A percentile compares a stretch with the other conserved stretches of the same genome.
These are phyloP conservation scores for Knipowitschia caucasica DNA, from an alignment of 2,797 vertebrate genomes.

Conservation along the genomic window DNA sequence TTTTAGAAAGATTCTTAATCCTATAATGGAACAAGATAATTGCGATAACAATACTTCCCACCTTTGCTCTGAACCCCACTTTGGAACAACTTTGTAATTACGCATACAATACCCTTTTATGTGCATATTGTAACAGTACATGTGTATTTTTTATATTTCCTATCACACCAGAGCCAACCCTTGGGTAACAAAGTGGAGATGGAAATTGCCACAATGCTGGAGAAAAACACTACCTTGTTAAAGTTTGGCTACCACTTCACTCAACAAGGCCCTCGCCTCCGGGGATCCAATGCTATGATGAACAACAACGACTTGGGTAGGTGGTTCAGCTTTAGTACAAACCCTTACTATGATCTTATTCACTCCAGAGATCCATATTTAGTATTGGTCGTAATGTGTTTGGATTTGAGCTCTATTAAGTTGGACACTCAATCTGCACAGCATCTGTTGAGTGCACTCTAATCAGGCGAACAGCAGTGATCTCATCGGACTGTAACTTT, in stretches of 20 bases:
- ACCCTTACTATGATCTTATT: not conserved
- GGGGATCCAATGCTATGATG: conserved; percentile 97
- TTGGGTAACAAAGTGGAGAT: conserved; percentile 98
- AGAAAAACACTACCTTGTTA: conserved; percentile 89
- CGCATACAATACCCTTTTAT: not conserved
- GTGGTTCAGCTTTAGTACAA: conserved; percentile 30
- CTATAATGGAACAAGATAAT: too few relatives aligned
- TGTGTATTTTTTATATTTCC: not conserved
- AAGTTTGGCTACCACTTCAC: conserved; percentile 98
- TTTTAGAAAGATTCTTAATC: too few relatives aligned
- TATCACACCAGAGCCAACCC: conserved; percentile 85
- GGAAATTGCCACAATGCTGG: conserved; percentile 97
- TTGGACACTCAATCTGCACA: conserved; percentile 49
- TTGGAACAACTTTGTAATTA: not conserved
- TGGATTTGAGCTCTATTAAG: conserved; percentile 16
- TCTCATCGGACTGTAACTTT: conserved; percentile 42
- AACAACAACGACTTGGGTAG: conserved; percentile 97
- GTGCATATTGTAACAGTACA: not conserved
- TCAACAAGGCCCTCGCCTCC: conserved; percentile 93
- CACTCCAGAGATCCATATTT: conserved; percentile 3
- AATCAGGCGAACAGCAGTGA: conserved; percentile 51
- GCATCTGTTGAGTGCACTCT: conserved; percentile 34
- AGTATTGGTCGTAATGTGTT: conserved; percentile 23
- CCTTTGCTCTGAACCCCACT: not conserved
- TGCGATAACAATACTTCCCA: too few relatives aligned